These are phyloP conservation scores for Mechanitis mazaeus DNA, from an alignment of 2,888 invertebrate genomes.

Conservation along the genomic window DNA sequence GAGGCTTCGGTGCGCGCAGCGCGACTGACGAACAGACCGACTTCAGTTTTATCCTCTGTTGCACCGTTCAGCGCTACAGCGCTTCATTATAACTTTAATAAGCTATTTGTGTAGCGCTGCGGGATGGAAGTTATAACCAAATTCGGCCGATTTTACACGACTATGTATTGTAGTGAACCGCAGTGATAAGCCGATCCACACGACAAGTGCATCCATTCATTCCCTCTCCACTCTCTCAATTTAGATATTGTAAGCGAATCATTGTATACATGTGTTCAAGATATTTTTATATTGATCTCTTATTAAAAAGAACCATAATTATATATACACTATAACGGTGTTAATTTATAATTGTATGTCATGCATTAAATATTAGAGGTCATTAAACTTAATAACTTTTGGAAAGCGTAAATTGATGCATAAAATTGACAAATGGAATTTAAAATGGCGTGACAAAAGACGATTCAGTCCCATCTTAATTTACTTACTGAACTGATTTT, in stretches of 20 bases:
- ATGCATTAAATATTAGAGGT: conserved; percentile 9
- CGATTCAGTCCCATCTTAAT: conserved; percentile 8
- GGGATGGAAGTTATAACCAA: conserved; percentile 15
- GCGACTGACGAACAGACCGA: conserved; percentile 46
- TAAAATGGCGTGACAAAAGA: conserved; percentile 24
- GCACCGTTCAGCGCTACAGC: conserved; percentile 27
- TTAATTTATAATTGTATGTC: conserved; percentile 1
- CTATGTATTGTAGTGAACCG: conserved; percentile 22
- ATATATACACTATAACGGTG: conserved; percentile 5
- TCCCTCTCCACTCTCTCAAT: conserved; percentile 38
- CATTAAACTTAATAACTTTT: conserved; percentile 16
- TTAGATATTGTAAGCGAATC: conserved; percentile 35
- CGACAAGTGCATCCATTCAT: conserved; percentile 64
- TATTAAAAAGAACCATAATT: conserved; percentile 3
- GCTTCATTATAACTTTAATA: conserved; percentile 11
- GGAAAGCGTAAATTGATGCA: conserved; percentile 27
- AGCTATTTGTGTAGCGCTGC: conserved; percentile 23
- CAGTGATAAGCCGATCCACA: conserved; percentile 40
- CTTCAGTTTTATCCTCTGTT: conserved; percentile 14
- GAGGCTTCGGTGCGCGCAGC: conserved; percentile 58
- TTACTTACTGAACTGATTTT: conserved; percentile 1
- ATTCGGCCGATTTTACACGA: conserved; percentile 21
- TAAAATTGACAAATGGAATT: conserved; percentile 27
- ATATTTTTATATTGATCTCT: conserved; percentile 22
- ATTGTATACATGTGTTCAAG: conserved; percentile 15